These are phyloP conservation scores for Melieria picta DNA, from an alignment of 2,888 invertebrate genomes.

Conservation along the genomic window DNA sequence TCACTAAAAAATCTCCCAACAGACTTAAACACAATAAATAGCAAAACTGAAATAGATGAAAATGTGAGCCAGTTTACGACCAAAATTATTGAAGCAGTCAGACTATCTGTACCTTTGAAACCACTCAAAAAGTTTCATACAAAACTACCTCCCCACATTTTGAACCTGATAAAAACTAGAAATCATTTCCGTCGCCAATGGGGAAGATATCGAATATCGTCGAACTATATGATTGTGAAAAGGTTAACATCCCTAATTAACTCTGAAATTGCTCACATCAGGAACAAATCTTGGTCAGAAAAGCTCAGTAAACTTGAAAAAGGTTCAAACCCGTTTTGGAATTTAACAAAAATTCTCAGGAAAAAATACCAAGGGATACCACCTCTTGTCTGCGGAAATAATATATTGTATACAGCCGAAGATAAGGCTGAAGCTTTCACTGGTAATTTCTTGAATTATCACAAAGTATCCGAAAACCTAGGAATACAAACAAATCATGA, in stretches of 20 bases:
- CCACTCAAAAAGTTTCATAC: neutral
- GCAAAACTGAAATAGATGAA: neutral
- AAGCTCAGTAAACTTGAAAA: slow-evolving; percentile 7
- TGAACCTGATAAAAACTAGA: slow-evolving; percentile 4
- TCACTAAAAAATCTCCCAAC: neutral
- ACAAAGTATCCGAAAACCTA: neutral
- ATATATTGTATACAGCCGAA: neutral
- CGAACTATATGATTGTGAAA: slow-evolving; percentile 11
- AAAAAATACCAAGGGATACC: neutral
- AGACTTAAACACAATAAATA: neutral
- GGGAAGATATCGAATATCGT: slow-evolving; percentile 1
- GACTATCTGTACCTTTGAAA: neutral
- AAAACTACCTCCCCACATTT: neutral
- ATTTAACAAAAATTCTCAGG: slow-evolving; percentile 3
- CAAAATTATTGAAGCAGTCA: slow-evolving; percentile 8
- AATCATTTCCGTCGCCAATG: slow-evolving; percentile 14
- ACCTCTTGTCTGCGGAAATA: neutral
- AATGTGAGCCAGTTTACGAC: neutral
- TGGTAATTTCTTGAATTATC: slow-evolving; percentile 1
- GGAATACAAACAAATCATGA: neutral
- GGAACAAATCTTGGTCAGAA: slow-evolving; percentile 6
- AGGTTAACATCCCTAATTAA: neutral
- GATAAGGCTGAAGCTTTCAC: neutral
- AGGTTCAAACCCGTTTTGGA: slow-evolving; percentile 11
- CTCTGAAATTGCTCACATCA: too few species aligned